Conservation (phyloP, 2,797 vertebrate genomes). For the Syndactyla subalaris region DNA sequence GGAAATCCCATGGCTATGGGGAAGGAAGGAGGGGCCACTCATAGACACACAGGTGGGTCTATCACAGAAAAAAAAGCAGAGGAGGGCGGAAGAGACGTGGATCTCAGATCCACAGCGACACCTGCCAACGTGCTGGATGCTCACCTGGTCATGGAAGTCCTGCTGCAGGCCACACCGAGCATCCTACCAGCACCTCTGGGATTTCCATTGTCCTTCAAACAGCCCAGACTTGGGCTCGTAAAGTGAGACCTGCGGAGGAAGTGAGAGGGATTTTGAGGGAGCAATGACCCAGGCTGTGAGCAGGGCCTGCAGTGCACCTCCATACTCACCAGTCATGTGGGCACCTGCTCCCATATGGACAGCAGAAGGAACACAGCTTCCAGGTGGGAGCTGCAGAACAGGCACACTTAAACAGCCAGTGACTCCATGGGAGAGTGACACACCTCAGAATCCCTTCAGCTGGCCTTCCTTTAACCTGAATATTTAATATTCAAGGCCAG, state of each 20-base stretch:
- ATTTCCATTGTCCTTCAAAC: accelerated
- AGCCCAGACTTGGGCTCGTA: accelerated
- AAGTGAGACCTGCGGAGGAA: accelerated
- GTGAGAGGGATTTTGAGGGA: background rate
- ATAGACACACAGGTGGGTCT: background rate
- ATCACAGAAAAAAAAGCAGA: background rate
- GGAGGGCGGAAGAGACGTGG: background rate
- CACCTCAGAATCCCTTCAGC: background rate
- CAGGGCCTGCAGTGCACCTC: accelerated
- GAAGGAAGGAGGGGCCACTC: background rate
- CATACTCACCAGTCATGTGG: accelerated
- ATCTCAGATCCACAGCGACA: accelerated
- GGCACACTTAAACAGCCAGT: background rate
- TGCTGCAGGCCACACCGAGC: background rate
- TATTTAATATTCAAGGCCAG: background rate
- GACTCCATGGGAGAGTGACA: background rate
- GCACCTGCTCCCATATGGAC: background rate
- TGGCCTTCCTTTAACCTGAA: background rate
- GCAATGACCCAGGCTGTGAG: background rate
- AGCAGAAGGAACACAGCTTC: background rate
- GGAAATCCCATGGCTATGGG: accelerated
- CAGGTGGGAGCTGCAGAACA: background rate
- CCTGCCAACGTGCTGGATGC: background rate
- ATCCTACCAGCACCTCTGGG: background rate
- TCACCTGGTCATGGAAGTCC: background rate